Evolutionary conservation across 2,113 vertebrate genomes (phyloP).

Genomic region (Corapipo altera): DNA sequence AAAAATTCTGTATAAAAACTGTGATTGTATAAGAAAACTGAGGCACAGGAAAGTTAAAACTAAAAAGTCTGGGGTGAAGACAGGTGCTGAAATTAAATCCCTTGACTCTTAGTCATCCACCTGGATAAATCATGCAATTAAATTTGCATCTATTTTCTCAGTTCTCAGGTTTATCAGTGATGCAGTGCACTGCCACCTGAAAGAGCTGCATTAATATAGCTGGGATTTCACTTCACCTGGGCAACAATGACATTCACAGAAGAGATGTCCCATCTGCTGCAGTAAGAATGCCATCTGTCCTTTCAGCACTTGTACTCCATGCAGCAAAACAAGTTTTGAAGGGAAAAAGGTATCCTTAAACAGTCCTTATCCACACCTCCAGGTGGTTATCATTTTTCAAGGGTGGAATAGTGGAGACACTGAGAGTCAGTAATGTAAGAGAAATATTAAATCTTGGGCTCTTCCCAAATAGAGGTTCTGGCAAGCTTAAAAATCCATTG

Average conservation of each 20-base stretch:
- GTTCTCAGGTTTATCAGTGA: slow-evolving; percentile 24
- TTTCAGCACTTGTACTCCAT: background rate
- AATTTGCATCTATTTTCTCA: slow-evolving; percentile 43
- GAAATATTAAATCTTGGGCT: background rate
- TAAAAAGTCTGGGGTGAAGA: background rate
- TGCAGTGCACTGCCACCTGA: slow-evolving; percentile 18
- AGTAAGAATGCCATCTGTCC: slow-evolving; percentile 48
- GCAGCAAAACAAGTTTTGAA: slow-evolving; percentile 3
- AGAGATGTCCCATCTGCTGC: slow-evolving; percentile 57
- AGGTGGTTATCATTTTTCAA: background rate
- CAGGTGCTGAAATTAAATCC: slow-evolving; percentile 12
- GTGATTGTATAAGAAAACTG: background rate
- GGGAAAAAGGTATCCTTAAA: background rate
- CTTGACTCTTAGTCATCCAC: background rate
- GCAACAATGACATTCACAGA: slow-evolving; percentile 53
- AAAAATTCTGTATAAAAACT: background rate
- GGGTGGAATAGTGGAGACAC: background rate
- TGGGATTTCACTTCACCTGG: slow-evolving; percentile 53
- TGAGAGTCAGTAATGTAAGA: background rate
- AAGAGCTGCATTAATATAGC: slow-evolving; percentile 29
- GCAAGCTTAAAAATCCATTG: background rate
- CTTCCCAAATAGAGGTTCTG: background rate
- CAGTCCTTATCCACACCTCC: background rate
- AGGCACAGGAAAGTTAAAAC: background rate
- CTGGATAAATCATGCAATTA: slow-evolving; percentile 38